These are phyloP conservation scores for Encarsia formosa DNA, from an alignment of 2,888 invertebrate species.

Conservation along the genomic window DNA sequence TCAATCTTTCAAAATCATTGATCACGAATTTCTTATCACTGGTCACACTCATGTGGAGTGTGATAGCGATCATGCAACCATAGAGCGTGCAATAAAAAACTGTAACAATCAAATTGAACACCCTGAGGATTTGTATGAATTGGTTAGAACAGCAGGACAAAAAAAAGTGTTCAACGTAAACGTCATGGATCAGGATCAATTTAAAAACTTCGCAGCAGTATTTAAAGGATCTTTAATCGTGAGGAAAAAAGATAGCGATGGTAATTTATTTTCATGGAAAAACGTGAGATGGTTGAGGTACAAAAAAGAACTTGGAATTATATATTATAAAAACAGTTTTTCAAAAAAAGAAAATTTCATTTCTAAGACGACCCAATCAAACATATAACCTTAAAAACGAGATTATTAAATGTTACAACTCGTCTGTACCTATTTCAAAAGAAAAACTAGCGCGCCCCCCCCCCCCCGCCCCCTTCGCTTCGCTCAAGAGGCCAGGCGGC, in stretches of 20 bases:
- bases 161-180: neutral
- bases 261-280: neutral
- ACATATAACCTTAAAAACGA: too few species aligned
- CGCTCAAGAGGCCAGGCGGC: too few species aligned
- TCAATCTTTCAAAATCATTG: slow-evolving; percentile 8
- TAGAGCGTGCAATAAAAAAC: slow-evolving; percentile 9
- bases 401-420: too few species aligned
- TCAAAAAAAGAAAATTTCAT: neutral
- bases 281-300: neutral
- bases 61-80: slow-evolving; percentile 12
- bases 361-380: too few species aligned
- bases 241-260: neutral
- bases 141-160: slow-evolving; percentile 2
- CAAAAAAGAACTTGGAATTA: neutral
- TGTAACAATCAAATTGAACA: slow-evolving; percentile 1
- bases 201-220: neutral
- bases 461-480: too few species aligned
- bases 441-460: too few species aligned
- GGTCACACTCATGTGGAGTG: slow-evolving; percentile 21
- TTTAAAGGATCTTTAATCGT: neutral
- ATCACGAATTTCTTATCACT: slow-evolving; percentile 18
- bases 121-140: slow-evolving; percentile 18
- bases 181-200: neutral
- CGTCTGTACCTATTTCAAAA: too few species aligned
- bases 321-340: neutral